phyloP scores from a whole-genome alignment of 2,113 vertebrate species.

The Felis chaus region DNA sequence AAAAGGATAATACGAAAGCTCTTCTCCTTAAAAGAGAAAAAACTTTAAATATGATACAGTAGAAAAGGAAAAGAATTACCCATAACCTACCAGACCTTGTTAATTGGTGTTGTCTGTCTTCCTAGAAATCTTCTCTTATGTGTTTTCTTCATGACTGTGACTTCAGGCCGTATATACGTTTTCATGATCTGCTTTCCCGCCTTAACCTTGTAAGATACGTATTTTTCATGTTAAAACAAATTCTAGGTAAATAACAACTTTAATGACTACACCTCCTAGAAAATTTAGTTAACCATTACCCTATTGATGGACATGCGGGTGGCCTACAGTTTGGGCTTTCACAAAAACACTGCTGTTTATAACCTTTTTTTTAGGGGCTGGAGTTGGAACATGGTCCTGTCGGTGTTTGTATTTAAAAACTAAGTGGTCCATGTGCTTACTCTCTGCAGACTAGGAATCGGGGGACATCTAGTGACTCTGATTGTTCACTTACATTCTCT shows the following conservation, averaged over 20 bases:
- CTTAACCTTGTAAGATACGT: not conserved
- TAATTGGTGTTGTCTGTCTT: not conserved
- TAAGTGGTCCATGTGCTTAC: not conserved
- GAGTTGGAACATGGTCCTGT: not conserved
- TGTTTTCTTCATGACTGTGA: not conserved
- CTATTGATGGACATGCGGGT: not conserved
- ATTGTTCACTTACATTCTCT: not conserved
- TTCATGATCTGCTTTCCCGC: not conserved
- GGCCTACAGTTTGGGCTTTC: not conserved
- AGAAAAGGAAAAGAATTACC: not conserved
- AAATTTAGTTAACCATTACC: not conserved
- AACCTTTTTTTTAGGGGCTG: not conserved
- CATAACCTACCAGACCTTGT: not conserved
- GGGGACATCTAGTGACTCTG: not conserved
- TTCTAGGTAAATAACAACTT: not conserved
- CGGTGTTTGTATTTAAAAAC: slow-evolving; percentile 26
- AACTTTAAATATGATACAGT: not conserved
- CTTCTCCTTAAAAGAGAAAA: not conserved
- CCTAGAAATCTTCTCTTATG: not conserved
- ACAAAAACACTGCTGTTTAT: not conserved
- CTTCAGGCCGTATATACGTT: not conserved
- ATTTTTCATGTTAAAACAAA: not conserved
- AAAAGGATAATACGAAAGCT: not conserved
- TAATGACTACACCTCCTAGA: not conserved
- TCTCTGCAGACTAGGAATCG: not conserved